Conservation (phyloP, 2,797 vertebrate species). For the Ctenopoma multispine region DNA sequence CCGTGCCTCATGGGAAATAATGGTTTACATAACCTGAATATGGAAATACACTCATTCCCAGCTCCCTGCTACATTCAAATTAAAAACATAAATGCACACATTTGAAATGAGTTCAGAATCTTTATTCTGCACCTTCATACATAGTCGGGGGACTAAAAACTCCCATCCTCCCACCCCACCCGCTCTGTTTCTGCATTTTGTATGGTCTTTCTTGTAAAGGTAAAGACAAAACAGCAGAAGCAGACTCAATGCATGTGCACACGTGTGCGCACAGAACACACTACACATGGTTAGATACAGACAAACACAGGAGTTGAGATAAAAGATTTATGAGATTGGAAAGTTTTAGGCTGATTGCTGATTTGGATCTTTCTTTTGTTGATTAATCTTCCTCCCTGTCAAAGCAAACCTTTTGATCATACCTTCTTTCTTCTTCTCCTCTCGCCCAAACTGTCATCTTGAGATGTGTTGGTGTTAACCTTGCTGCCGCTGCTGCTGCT, state of each 20-base stretch:
- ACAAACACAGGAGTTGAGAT: constrained; percentile 41
- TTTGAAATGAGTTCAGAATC: constrained; percentile 50
- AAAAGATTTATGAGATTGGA: constrained; percentile 56
- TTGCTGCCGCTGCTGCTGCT: constrained; percentile 57
- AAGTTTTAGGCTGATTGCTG: constrained; percentile 64
- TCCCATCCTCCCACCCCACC: constrained; percentile 1
- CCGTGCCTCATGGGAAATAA: constrained; percentile 70
- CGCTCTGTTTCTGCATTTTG: constrained; percentile 23
- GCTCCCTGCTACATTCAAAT: constrained; percentile 44
- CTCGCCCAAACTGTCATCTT: constrained; percentile 36
- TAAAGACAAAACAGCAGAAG: constrained; percentile 8
- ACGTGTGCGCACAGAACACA: background rate
- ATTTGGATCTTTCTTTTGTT: constrained; percentile 69
- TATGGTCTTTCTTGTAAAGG: constrained; percentile 13
- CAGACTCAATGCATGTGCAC: background rate
- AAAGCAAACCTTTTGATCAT: constrained; percentile 65
- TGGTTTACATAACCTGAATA: constrained; percentile 74
- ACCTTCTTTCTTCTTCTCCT: constrained; percentile 22
- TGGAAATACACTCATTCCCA: constrained; percentile 67
- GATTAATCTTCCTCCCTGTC: constrained; percentile 64
- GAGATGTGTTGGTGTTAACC: constrained; percentile 58
- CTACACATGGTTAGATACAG: constrained; percentile 21
- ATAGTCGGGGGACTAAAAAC: constrained; percentile 35
- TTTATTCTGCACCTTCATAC: constrained; percentile 57
- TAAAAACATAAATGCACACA: constrained; percentile 64